These are phyloP conservation scores for Acronicta aceris DNA, from an alignment of 2,888 invertebrate species.

Conservation along the genomic window DNA sequence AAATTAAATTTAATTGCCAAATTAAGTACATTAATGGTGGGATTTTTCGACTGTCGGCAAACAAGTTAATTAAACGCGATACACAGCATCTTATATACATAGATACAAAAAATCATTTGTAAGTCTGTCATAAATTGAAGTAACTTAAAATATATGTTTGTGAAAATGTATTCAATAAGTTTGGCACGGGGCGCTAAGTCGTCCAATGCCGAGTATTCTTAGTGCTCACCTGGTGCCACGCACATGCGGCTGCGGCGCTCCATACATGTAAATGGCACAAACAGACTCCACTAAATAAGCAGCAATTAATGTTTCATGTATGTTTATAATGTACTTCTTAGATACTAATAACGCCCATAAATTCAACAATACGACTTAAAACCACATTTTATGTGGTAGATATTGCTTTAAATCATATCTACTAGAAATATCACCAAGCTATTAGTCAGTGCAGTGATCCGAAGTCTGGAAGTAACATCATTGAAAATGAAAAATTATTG, in stretches of 20 bases:
- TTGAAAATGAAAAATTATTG: slow-evolving; percentile 56
- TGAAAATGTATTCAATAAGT: slow-evolving; percentile 59
- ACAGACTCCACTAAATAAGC: slow-evolving; percentile 33
- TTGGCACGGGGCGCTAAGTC: slow-evolving; percentile 73
- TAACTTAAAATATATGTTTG: slow-evolving; percentile 19
- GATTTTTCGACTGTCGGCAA: slow-evolving; percentile 58
- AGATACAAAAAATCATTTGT: slow-evolving; percentile 21
- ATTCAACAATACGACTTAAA: slow-evolving; percentile 6
- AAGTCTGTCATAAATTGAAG: slow-evolving; percentile 6
- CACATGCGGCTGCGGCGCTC: slow-evolving; percentile 68
- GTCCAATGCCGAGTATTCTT: slow-evolving; percentile 65
- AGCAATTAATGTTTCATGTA: slow-evolving; percentile 21
- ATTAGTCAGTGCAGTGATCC: slow-evolving; percentile 35
- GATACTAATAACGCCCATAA: no score
- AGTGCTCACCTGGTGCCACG: slow-evolving; percentile 70
- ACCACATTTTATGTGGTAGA: slow-evolving; percentile 12
- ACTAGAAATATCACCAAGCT: slow-evolving; percentile 32
- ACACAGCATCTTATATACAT: slow-evolving; percentile 30
- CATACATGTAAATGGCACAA: slow-evolving; percentile 60
- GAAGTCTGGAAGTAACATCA: slow-evolving; percentile 43
- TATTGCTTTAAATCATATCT: slow-evolving; percentile 40
- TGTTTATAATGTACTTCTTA: background rate
- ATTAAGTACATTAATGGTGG: slow-evolving; percentile 67
- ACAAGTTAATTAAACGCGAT: slow-evolving; percentile 57
- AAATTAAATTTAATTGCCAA: slow-evolving; percentile 75